phyloP scores from a whole-genome alignment of 2,888 invertebrate species.

The Zaprionus bogoriensis region DNA sequence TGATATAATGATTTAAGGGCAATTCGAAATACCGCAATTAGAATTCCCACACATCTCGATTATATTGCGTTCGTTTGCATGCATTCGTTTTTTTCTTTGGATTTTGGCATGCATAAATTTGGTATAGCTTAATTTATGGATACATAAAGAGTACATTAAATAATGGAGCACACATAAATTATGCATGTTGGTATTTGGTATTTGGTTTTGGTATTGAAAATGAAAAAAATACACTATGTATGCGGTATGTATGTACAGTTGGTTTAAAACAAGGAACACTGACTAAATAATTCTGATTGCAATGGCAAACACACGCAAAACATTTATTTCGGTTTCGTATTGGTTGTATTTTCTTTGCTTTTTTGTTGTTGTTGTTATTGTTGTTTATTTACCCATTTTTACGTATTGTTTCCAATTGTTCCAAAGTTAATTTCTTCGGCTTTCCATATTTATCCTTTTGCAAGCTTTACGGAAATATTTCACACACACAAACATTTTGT shows the following conservation, averaged over 20 bases:
- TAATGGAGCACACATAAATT: constrained; percentile 26
- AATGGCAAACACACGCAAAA: constrained; percentile 66
- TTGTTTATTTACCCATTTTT: constrained; percentile 88
- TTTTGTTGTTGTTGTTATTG: too few species aligned
- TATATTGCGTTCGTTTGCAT: not conserved
- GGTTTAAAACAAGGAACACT: constrained; percentile 47
- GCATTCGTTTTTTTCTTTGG: constrained; percentile 18
- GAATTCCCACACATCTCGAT: not conserved
- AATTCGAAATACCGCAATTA: constrained; percentile 1
- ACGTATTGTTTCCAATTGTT: constrained; percentile 90
- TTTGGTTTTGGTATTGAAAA: constrained; percentile 19
- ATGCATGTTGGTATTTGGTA: too few species aligned
- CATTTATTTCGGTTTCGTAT: constrained; percentile 38
- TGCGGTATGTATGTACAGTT: constrained; percentile 47
- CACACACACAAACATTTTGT: constrained; percentile 62
- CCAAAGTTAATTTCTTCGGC: constrained; percentile 90
- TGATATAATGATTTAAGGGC: not conserved
- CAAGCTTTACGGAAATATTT: constrained; percentile 89
- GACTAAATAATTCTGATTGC: constrained; percentile 59
- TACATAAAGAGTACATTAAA: constrained; percentile 23
- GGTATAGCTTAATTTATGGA: constrained; percentile 26
- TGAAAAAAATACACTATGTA: constrained; percentile 34
- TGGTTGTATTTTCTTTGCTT: constrained; percentile 37
- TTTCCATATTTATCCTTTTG: constrained; percentile 94
- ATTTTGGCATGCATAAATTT: constrained; percentile 47